phyloP scores from a whole-genome alignment of 2,888 invertebrate genomes.

The Phortica okadai region DNA sequence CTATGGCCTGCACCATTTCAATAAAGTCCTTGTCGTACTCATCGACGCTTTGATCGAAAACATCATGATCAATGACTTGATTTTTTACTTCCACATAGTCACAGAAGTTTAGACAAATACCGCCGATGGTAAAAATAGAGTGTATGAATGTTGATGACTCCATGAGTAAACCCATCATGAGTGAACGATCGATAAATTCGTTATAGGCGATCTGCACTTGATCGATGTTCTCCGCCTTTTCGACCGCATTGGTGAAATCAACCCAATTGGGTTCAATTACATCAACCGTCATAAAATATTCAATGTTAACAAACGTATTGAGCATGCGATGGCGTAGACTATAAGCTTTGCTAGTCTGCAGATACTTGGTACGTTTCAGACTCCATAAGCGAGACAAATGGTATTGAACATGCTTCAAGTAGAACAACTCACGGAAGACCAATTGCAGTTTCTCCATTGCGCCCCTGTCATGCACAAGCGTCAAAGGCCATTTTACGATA shows the following conservation, averaged over 20 bases:
- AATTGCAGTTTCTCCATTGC: constrained; percentile 51
- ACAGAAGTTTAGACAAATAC: constrained; percentile 55
- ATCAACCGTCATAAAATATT: constrained; percentile 54
- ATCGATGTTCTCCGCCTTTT: constrained; percentile 46
- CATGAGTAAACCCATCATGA: constrained; percentile 43
- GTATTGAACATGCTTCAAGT: constrained; percentile 50
- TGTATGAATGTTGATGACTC: constrained; percentile 49
- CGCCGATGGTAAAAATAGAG: constrained; percentile 52
- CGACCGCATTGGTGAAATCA: constrained; percentile 21
- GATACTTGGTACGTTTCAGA: background rate
- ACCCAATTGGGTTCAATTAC: constrained; percentile 51
- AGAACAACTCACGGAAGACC: constrained; percentile 55
- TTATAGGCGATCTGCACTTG: constrained; percentile 47
- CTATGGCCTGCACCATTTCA: constrained; percentile 43
- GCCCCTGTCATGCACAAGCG: constrained; percentile 49
- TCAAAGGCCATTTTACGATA: constrained; percentile 54
- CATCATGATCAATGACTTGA: background rate
- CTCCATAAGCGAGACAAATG: constrained; percentile 30
- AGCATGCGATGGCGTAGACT: constrained; percentile 48
- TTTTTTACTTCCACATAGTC: constrained; percentile 34
- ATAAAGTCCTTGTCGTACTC: constrained; percentile 53
- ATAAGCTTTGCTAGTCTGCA: background rate
- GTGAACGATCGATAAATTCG: constrained; percentile 42
- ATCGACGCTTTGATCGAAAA: background rate
- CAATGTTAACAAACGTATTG: constrained; percentile 43